A percentile compares a stretch with the other conserved stretches of the same genome.
Evolutionary conservation across 2,797 vertebrate species (phyloP).

Genomic region (Liasis olivaceus): DNA sequence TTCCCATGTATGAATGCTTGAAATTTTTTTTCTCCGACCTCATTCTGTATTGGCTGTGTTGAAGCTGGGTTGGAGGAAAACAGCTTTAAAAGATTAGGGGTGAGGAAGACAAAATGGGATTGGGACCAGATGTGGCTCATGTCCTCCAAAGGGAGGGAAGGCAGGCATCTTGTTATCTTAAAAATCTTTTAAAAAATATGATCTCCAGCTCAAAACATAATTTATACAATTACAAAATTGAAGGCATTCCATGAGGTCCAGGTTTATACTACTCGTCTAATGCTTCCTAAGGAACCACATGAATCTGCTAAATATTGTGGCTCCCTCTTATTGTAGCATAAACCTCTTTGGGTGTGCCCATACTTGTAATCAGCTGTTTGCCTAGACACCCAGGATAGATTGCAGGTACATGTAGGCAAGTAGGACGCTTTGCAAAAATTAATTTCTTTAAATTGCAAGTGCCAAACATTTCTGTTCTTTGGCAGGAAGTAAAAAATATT

Average conservation of each 20-base stretch:
- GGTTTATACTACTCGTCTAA: not conserved
- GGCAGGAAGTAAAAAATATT: not conserved
- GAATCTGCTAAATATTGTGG: not conserved
- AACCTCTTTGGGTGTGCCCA: not conserved
- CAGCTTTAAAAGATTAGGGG: not conserved
- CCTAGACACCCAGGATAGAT: not conserved
- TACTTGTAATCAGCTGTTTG: not conserved
- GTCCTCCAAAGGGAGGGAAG: not conserved
- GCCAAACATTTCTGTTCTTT: not conserved
- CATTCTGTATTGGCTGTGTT: not conserved
- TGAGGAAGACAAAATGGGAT: not conserved
- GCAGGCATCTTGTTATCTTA: not conserved
- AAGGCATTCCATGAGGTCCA: not conserved
- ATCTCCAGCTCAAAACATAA: not conserved
- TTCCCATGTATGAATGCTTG: not conserved
- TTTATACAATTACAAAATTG: not conserved
- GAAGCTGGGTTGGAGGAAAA: not conserved
- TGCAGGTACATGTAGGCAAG: not conserved
- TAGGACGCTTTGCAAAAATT: not conserved
- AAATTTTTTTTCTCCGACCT: not conserved
- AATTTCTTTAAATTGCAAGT: not conserved
- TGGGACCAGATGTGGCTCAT: not conserved
- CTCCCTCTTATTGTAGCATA: not conserved
- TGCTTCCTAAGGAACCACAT: not conserved
- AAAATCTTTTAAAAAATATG: not conserved